Evolutionary conservation across 2,113 vertebrate species (phyloP).

Genomic region (Forbesichthys agassizii): DNA sequence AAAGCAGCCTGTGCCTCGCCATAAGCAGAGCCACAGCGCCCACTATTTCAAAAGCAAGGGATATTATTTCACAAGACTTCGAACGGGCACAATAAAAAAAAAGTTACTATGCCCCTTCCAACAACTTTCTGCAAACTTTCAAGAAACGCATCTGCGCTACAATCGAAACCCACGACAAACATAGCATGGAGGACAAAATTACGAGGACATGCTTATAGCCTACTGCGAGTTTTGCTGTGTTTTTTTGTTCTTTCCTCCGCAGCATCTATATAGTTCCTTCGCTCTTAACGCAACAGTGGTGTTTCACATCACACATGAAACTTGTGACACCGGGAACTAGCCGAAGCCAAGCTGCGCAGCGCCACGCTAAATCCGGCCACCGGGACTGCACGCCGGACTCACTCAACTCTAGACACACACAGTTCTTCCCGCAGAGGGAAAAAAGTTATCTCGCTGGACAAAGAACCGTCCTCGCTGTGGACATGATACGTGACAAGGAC

Average conservation of each 20-base stretch:
- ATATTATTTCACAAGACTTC: conserved; percentile 88
- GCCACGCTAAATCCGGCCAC: conserved; percentile 39
- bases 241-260: conserved; percentile 17
- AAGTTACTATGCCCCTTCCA: conserved; percentile 84
- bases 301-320: conserved; percentile 76
- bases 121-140: conserved; percentile 88
- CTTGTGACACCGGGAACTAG: conserved; percentile 67
- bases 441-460: conserved; percentile 66
- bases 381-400: conserved; percentile 4
- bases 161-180: conserved; percentile 29
- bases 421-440: conserved; percentile 11
- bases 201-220: conserved; percentile 39
- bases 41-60: conserved; percentile 91
- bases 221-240: conserved; percentile 34
- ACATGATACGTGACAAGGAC: conserved; percentile 78
- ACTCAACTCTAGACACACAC: conserved; percentile 27
- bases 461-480: conserved; percentile 65
- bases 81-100: conserved; percentile 76
- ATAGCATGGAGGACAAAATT: conserved; percentile 39
- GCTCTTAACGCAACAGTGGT: conserved; percentile 58
- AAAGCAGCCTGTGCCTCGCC: conserved; percentile 57
- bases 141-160: conserved; percentile 58
- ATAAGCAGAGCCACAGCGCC: conserved; percentile 90
- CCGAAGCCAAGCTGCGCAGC: conserved; percentile 38
- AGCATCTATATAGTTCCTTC: conserved; percentile 39